phyloP scores from a whole-genome alignment of 2,113 vertebrate genomes.

The Lethenteron reissneri region DNA sequence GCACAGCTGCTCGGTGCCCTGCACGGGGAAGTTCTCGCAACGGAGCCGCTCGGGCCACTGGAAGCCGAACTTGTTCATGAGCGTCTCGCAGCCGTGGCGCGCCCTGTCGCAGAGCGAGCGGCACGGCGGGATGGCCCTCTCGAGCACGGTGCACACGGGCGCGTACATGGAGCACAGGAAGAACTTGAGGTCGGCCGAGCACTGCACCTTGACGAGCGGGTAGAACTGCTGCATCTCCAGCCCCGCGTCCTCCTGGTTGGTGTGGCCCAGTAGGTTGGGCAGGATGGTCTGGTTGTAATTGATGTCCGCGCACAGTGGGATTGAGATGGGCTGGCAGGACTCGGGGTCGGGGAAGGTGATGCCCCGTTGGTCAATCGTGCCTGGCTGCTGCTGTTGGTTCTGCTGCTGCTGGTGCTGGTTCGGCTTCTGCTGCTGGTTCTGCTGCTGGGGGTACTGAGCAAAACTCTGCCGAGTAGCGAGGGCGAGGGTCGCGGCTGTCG shows the following conservation, averaged over 20 bases:
- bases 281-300: slow-evolving; percentile 89
- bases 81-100: slow-evolving; percentile 59
- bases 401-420: too few relatives aligned
- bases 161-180: slow-evolving; percentile 87
- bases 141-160: slow-evolving; percentile 97
- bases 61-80: slow-evolving; percentile 82
- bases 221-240: slow-evolving; percentile 66
- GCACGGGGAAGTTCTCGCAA: slow-evolving; percentile 67
- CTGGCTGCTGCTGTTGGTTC: too few relatives aligned
- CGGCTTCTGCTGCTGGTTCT: too few relatives aligned
- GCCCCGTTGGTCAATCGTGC: slow-evolving; percentile 30
- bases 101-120: slow-evolving; percentile 91
- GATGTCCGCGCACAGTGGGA: slow-evolving; percentile 84
- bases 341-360: slow-evolving; percentile 62
- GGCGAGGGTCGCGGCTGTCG: too few relatives aligned
- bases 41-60: slow-evolving; percentile 78
- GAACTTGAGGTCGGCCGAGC: slow-evolving; percentile 68
- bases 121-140: slow-evolving; percentile 79
- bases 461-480: too few relatives aligned
- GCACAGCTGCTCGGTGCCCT: slow-evolving; percentile 82
- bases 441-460: too few relatives aligned
- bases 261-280: slow-evolving; percentile 70
- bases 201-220: slow-evolving; percentile 54
- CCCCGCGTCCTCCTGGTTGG: slow-evolving; percentile 52
- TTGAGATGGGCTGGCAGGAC: slow-evolving; percentile 67